phyloP scores from a whole-genome alignment of 2,888 invertebrate species.

The Ormyrus nitidulus region DNA sequence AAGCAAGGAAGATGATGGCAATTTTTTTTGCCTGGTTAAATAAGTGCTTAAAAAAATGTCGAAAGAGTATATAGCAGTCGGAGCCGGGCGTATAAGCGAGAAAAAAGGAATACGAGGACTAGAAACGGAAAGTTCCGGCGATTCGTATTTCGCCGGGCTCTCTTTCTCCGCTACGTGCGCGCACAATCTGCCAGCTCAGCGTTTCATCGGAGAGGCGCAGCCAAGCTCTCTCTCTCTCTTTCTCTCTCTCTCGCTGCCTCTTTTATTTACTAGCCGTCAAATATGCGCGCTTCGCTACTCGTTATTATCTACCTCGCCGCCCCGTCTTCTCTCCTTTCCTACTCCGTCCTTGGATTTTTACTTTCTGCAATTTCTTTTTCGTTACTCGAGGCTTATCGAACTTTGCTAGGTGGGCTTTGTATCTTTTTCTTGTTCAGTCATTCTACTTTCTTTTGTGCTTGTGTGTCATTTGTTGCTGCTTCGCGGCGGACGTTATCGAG shows the following conservation, averaged over 20 bases:
- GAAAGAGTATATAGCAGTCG: not conserved
- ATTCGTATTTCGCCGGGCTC: slow-evolving; percentile 65
- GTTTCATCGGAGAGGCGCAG: slow-evolving; percentile 62
- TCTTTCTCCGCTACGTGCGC: slow-evolving; percentile 39
- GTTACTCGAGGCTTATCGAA: too few species aligned
- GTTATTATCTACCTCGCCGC: slow-evolving; percentile 16
- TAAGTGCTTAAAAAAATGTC: not conserved
- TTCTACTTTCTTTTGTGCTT: not conserved
- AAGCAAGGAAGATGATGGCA: too few species aligned
- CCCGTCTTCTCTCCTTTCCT: not conserved
- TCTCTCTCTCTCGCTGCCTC: not conserved
- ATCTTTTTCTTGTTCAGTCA: not conserved
- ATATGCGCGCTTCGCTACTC: slow-evolving; percentile 19
- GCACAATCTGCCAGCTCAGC: slow-evolving; percentile 66
- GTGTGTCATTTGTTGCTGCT: not conserved
- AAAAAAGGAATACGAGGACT: slow-evolving; percentile 1
- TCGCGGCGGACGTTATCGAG: not conserved
- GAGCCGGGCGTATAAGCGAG: not conserved
- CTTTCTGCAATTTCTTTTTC: too few species aligned
- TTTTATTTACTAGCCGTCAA: slow-evolving; percentile 49
- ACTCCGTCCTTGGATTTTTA: not conserved
- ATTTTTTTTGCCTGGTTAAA: too few species aligned
- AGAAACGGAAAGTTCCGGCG: slow-evolving; percentile 65
- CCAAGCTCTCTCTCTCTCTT: slow-evolving; percentile 33
- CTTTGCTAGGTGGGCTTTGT: too few species aligned